Percentiles rank a stretch among this genome's conserved stretches.
Conservation (phyloP, 2,113 vertebrate species). For the Nyctibius bracteatus region DNA sequence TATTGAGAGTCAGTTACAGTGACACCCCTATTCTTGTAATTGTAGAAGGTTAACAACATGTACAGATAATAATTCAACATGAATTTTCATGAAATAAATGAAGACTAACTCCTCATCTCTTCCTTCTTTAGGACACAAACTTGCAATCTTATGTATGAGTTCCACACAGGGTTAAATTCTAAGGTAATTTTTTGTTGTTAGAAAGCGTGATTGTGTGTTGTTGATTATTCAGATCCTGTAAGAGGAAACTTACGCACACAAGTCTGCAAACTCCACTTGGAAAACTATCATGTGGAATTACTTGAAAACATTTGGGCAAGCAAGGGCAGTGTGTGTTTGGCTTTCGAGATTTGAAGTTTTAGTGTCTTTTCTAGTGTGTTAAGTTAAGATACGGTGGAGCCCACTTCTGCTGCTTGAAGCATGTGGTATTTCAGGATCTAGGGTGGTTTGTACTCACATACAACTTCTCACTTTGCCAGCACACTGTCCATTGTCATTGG, state of each 20-base stretch:
- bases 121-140: neutral
- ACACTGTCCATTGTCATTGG: neutral
- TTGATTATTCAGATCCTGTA: neutral
- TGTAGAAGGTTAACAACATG: neutral
- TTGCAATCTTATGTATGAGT: neutral
- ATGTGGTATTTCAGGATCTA: neutral
- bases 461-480: neutral
- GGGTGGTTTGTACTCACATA: neutral
- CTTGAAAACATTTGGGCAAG: neutral
- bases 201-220: neutral
- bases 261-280: neutral
- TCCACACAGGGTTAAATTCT: neutral
- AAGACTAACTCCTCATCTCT: neutral
- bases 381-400: neutral
- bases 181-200: neutral
- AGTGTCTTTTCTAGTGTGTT: neutral
- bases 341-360: neutral
- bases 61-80: neutral
- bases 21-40: neutral
- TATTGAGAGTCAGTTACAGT: slow-evolving; percentile 38
- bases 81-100: neutral
- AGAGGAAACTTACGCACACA: neutral
- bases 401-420: neutral
- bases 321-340: neutral
- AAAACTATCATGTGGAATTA: neutral